Evolutionary conservation across 2,113 vertebrate genomes (phyloP).

Genomic region (Eptesicus fuscus): DNA sequence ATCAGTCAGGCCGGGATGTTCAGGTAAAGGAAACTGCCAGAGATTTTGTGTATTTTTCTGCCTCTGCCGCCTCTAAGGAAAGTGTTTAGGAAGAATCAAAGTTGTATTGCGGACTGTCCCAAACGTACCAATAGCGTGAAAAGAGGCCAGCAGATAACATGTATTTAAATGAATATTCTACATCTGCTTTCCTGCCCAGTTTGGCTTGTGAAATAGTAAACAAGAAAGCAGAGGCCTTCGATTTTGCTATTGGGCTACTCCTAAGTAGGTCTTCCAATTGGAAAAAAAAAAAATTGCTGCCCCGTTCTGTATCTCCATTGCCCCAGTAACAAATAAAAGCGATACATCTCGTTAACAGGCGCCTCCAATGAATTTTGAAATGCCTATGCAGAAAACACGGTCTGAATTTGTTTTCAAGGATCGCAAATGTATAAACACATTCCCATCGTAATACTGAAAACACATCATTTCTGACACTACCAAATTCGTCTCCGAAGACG

Average conservation of each 20-base stretch:
- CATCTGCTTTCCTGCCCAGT: not conserved
- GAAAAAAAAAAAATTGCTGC: constrained; percentile 32
- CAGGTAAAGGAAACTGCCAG: not conserved
- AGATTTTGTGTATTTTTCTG: accelerated
- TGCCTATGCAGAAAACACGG: not conserved
- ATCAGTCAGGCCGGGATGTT: not conserved
- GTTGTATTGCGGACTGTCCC: not conserved
- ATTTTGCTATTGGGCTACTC: not conserved
- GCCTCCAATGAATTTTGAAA: constrained; percentile 10
- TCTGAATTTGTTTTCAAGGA: constrained; percentile 25
- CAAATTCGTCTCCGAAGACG: constrained; percentile 7
- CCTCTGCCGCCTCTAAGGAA: not conserved
- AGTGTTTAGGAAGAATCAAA: not conserved
- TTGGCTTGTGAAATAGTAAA: constrained; percentile 21
- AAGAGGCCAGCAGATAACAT: not conserved
- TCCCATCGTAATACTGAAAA: constrained; percentile 46
- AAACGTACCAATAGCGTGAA: not conserved
- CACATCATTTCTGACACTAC: constrained; percentile 55
- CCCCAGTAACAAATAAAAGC: constrained; percentile 48
- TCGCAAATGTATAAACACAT: constrained; percentile 39
- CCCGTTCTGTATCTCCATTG: not conserved
- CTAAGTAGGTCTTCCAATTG: constrained; percentile 42
- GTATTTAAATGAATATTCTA: not conserved
- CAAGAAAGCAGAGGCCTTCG: constrained; percentile 13
- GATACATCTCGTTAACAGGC: not conserved